Percentiles rank a stretch among this genome's conserved stretches.
These are phyloP conservation scores for Cataglyphis livida DNA, from an alignment of 2,888 invertebrate genomes.

Conservation along the genomic window DNA sequence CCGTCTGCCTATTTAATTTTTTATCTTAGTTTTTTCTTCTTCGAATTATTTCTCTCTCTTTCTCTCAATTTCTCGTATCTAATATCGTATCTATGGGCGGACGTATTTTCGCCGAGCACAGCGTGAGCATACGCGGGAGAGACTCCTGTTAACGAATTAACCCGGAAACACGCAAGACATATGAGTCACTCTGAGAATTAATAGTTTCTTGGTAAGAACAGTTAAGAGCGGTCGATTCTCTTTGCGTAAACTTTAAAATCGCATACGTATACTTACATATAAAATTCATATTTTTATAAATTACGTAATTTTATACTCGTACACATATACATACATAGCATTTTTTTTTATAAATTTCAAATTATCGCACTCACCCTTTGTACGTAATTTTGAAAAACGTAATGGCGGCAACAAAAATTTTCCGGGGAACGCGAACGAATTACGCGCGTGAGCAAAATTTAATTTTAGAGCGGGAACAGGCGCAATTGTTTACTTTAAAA, in stretches of 20 bases:
- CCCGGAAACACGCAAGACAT: slow-evolving; percentile 11
- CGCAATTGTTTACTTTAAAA: background rate
- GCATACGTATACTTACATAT: background rate
- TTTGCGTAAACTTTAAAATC: background rate
- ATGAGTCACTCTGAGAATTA: slow-evolving; percentile 25
- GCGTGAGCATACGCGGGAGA: slow-evolving; percentile 7
- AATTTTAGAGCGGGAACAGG: background rate
- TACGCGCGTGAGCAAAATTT: slow-evolving; percentile 15
- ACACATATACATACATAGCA: background rate
- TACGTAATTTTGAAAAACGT: background rate
- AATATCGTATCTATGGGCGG: background rate
- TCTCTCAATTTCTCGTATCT: slow-evolving; percentile 2
- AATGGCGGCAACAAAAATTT: background rate
- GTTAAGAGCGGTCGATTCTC: background rate
- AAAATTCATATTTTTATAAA: background rate
- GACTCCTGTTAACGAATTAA: slow-evolving; percentile 4
- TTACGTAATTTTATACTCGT: background rate
- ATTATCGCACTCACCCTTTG: background rate
- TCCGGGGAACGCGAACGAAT: background rate
- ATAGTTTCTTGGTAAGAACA: background rate
- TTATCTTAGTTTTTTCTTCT: background rate
- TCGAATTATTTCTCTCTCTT: background rate
- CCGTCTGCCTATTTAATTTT: background rate
- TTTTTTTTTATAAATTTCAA: background rate
- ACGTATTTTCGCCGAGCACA: background rate